Conservation (phyloP, 2,797 vertebrate genomes). For the Stomatorhinus walkeri region DNA sequence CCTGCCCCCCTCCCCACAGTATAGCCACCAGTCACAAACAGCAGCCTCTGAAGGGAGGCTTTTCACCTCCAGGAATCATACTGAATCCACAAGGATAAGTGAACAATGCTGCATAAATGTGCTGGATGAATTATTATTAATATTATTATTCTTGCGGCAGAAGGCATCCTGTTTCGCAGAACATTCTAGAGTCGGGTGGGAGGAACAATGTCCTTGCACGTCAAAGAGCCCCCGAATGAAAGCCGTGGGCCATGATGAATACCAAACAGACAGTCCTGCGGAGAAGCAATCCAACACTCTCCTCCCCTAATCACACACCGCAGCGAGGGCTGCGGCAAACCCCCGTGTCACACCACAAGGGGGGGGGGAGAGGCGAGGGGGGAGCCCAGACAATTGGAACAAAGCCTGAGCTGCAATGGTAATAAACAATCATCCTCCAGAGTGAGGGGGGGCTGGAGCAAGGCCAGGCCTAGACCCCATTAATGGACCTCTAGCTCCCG, state of each 20-base stretch:
- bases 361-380: background rate
- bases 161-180: background rate
- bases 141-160: background rate
- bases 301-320: slow-evolving; percentile 10
- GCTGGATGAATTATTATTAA: background rate
- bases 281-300: slow-evolving; percentile 16
- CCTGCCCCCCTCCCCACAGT: background rate
- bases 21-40: background rate
- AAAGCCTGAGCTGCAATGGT: slow-evolving; percentile 68
- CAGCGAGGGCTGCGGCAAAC: background rate
- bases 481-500: slow-evolving; percentile 47
- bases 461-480: slow-evolving; percentile 15
- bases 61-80: background rate
- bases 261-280: slow-evolving; percentile 25
- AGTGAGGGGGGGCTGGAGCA: slow-evolving; percentile 35
- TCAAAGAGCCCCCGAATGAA: slow-evolving; percentile 21
- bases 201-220: slow-evolving; percentile 3
- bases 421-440: slow-evolving; percentile 66
- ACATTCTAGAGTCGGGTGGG: background rate
- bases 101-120: background rate
- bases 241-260: slow-evolving; percentile 24
- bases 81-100: background rate
- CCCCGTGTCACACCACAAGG: background rate
- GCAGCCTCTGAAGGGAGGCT: background rate
- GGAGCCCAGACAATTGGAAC: slow-evolving; percentile 54